Base-by-base conservation (phyloP, 2,113 vertebrate genomes). In the Serinus canaria region DNA sequence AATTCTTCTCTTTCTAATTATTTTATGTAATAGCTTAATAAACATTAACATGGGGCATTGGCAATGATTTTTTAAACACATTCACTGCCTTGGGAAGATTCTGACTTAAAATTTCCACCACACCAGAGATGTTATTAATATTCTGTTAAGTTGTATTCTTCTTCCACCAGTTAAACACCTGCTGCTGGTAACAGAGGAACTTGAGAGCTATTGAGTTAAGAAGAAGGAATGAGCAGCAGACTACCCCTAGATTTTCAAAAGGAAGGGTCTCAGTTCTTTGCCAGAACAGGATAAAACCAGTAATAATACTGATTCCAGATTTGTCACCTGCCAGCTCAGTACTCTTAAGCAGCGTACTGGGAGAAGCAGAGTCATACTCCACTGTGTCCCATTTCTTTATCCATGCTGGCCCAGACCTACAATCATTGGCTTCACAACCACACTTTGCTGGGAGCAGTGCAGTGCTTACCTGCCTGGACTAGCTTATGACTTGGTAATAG, bases 351-450 rank as follows among this genome's bases (percentile, higher is more conserved):
- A 70, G 12, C 25, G 47, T 53, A 75, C 16, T 27, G 11, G 23
- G 47, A 83, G 55, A 80, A 81, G 28, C 37, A 47, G 37, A 89
- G 13, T 46, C n/a, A 41, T 63, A 30, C 66, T 92, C 20, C 43
- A 21, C 20, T 66, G 7, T 53, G 20, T 62, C 79, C 76, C 0
- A 0, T 31, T 79, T 62, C 22, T 68, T 73, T 35, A 47, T 83
- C 85, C 10, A 0, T 0, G 0, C 22, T 81, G 53, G 21, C 10
- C 10, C 14, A 75, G 66, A 46, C 28, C 46, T 69, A n/a, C 4
- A n/a, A 11, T 46, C 70, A 77, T 3, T 77, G 43, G 19, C 33
- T 92, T 22, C 8, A 64, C 63, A 90, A 10, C 21, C 8, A 39
- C 44, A 22, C 16, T 60, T 68, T 9, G 10, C 39, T 39, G 44